Percentiles rank a stretch among this genome's conserved stretches.
phyloP scores from a whole-genome alignment of 37 sponge, comb jelly and placozoan genomes.

The Axinella damicornis region DNA sequence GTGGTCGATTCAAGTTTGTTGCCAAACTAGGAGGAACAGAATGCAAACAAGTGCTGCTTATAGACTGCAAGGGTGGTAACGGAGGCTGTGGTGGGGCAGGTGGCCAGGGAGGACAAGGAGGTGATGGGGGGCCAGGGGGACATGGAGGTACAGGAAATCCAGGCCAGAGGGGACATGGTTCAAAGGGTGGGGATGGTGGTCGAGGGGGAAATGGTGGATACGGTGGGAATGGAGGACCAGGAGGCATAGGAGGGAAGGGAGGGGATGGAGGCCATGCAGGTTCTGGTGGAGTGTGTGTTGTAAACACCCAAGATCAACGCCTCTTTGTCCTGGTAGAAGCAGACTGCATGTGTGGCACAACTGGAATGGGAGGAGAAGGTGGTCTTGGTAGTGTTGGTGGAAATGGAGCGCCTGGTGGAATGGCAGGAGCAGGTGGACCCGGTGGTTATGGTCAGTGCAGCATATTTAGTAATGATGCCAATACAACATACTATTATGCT shows the following conservation, averaged over 20 bases:
- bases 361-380: conserved; percentile 51
- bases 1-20: conserved; percentile 16
- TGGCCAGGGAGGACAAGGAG: conserved; percentile 72
- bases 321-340: conserved; percentile 68
- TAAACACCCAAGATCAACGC: conserved; percentile 38
- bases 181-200: conserved; percentile 55
- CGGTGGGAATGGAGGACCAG: conserved; percentile 68
- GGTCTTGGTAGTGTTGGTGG: conserved; percentile 63
- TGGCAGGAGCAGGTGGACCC: conserved; percentile 50
- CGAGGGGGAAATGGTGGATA: conserved; percentile 70
- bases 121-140: conserved; percentile 67
- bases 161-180: conserved; percentile 12
- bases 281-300: conserved; percentile 48
- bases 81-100: conserved; percentile 74
- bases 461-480: neutral
- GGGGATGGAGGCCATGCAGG: conserved; percentile 74
- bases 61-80: conserved; percentile 73
- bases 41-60: conserved; percentile 62
- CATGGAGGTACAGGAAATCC: conserved; percentile 47
- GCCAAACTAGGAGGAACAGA: conserved; percentile 62
- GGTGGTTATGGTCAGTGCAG: conserved; percentile 9
- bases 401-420: conserved; percentile 54
- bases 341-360: conserved; percentile 37
- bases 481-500: neutral
- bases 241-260: conserved; percentile 57